Base-by-base conservation (phyloP, 2,113 vertebrate species). In the Galeopterus variegatus region DNA sequence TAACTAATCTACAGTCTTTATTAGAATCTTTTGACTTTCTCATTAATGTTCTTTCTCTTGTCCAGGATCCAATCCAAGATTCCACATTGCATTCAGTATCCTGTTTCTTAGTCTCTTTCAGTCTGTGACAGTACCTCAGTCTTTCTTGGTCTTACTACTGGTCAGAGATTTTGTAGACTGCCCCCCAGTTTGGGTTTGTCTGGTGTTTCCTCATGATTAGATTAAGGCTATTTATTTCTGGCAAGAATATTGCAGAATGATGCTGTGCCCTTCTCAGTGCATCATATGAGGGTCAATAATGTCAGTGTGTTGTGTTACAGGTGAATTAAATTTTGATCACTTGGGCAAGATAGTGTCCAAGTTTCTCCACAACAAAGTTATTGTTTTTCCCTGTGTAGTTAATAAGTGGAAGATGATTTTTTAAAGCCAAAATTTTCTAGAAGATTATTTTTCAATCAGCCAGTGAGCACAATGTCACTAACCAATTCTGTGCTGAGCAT, bases 351-450 rank as follows among this genome's bases (percentile, higher is more conserved):
- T 48, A 41, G 11, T 7, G 48, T 88, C 52, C 21, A 36, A 4
- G 2, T 79, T 72, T 85, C 23, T 93, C 26, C 13, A 24, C 76
- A 54, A 58, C 54, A 62, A 90, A 67, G 6, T 92, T 80, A 65
- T n/a, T 41, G 1, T 83, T 48, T 70, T 58, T 64, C 45, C 91
- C 45, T 89, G 92, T 92, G 24, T 86, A 36, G 75, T 81, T 56
- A 75, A 24, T 36, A 92, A 65, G 21, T 80, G 26, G 28, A 79
- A 87, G 36, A 45, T 79, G 8, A 26, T 60, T 65, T 75, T 79
- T 90, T 65, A 69, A 88, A 58, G 26, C 50, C 87, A 94, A 86
- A 84, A 36, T 69, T n/a, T 88, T 90, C 76, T 73, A 67, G n/a
- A 52, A 10, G 26, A 80, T 69, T 88, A 19, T 24, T 62, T 94